A percentile compares a stretch with the other conserved stretches of the same genome.
Conservation (phyloP, 2,888 invertebrate genomes). For the Anorthoa munda region DNA sequence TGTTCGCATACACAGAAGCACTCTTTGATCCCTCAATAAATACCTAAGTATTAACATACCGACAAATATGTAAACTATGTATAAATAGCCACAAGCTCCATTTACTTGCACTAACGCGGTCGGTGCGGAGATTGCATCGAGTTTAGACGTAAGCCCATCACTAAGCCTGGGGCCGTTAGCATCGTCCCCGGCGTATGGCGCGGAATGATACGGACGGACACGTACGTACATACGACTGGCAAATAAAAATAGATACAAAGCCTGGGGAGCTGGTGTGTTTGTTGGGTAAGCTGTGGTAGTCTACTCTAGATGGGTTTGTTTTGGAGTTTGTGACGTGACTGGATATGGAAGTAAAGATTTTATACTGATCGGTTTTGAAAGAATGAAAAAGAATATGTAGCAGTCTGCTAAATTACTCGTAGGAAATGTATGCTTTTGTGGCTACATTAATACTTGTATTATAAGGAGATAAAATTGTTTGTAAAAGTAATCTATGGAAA, state of each 20-base stretch:
- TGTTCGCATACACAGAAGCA: no score
- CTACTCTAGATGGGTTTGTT: constrained; percentile 15
- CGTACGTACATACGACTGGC: constrained; percentile 17
- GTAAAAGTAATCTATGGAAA: no score
- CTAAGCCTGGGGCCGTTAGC: constrained; percentile 11
- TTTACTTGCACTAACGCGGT: constrained; percentile 39
- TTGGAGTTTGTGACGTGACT: constrained; percentile 6
- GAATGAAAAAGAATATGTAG: not conserved
- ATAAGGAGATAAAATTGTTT: no score
- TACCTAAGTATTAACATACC: no score
- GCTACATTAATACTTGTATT: not conserved
- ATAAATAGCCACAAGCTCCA: constrained; percentile 30
- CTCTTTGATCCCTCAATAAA: no score
- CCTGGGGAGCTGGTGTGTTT: constrained; percentile 13
- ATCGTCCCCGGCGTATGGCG: constrained; percentile 19
- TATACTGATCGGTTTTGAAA: not conserved
- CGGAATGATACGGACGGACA: constrained; percentile 35
- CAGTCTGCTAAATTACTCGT: not conserved
- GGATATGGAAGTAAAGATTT: not conserved
- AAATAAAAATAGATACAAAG: constrained; percentile 34
- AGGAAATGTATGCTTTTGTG: not conserved
- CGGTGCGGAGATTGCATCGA: constrained; percentile 49
- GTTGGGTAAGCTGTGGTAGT: not conserved
- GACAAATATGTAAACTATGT: not conserved
- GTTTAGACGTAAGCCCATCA: constrained; percentile 47